Evolutionary conservation across 2,113 vertebrate genomes (phyloP).

Genomic region (Myrmophylax atrothorax): DNA sequence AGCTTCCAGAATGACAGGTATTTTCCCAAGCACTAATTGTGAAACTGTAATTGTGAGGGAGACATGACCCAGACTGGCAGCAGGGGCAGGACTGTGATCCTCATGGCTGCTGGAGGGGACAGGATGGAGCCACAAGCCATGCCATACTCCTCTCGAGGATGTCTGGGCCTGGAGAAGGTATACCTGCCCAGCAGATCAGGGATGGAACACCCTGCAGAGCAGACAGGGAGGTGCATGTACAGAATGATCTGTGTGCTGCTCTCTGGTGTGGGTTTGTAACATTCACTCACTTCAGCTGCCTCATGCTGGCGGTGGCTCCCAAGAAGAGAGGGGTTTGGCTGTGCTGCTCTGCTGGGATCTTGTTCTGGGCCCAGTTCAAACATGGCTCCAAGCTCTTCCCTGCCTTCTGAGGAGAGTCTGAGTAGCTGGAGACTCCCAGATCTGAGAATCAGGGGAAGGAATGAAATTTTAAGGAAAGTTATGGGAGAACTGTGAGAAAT

Average conservation of each 20-base stretch:
- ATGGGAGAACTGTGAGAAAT: not conserved
- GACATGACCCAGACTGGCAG: not conserved
- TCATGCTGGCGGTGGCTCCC: not conserved
- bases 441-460: not conserved
- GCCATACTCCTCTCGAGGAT: accelerated
- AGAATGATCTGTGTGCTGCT: not conserved
- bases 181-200: not conserved
- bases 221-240: not conserved
- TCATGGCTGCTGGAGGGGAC: not conserved
- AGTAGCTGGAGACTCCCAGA: not conserved
- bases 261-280: not conserved
- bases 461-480: not conserved
- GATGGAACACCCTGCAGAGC: not conserved
- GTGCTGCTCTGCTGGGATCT: constrained; percentile 51
- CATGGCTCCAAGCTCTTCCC: constrained; percentile 45
- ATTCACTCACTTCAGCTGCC: constrained; percentile 54
- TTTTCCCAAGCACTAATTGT: not conserved
- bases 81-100: not conserved
- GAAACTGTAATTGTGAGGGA: not conserved
- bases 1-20: not conserved
- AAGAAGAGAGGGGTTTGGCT: constrained; percentile 39
- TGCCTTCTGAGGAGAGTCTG: constrained; percentile 12
- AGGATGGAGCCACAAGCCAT: not conserved
- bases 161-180: not conserved
- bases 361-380: constrained; percentile 15